Evolutionary conservation across 2,888 invertebrate genomes (phyloP), one percentile per base, ranked within the genome.

Genomic region (Catocala sponsa): DNA sequence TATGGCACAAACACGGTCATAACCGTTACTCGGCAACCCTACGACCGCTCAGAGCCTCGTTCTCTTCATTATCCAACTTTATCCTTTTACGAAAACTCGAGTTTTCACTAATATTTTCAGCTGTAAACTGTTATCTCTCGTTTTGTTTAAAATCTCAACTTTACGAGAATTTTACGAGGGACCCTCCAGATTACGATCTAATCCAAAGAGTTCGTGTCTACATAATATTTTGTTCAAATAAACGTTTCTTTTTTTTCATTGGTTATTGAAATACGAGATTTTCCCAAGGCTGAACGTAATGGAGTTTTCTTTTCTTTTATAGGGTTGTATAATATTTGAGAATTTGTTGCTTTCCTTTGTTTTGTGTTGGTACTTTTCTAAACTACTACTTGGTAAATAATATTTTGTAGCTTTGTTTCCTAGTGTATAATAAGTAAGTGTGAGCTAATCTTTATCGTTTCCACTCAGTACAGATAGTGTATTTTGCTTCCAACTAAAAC

Each of bases 101-200:
- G 68, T 62, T 52, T 67, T 61, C n/a, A 46, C 51, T 65, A 58
- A 71, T 68, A 74, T 55, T 59, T 48, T 62, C 42, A 59, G 52
- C 49, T 48, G 62, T 41, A 57, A 33, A 41, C 49, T 41, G 49
- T 70, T 68, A 74, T 68, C 63, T 64, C 12, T 46, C 44, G 53
- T 48, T 69, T 72, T 66, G 65, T 58, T 54, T 60, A 53, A 66
- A 70, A 68, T 59, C 73, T 76, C 33, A 53, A 62, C 32, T 73
- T 76, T 66, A 75, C 53, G 73, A 68, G 10, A 9, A 7, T 59
- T 70, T 76, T 70, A 76, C 59, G 73, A 73, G 63, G 50, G 10
- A 35, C 54, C 41, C 66, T 66, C 43, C 11, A 56, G 54, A 70
- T 67, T 46, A 65, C 57, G 65, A 69, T 63, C 61, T 59, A 32